Conservation (phyloP, 2,888 invertebrate species). For the Argyresthia albistria region DNA sequence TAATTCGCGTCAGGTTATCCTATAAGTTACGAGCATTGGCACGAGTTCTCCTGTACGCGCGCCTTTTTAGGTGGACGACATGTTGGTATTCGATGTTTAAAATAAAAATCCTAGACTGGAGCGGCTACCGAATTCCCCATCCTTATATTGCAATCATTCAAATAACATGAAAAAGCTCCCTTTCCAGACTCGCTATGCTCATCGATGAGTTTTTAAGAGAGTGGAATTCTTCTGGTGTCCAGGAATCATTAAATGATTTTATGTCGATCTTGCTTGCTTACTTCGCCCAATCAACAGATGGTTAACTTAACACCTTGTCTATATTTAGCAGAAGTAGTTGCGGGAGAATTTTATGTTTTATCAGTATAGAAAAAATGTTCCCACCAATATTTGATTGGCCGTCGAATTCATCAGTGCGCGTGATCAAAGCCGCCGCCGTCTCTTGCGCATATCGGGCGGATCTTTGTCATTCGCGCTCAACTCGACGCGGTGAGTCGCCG, state of each 20-base stretch:
- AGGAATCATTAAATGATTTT: too few relatives aligned
- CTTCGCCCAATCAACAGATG: too few relatives aligned
- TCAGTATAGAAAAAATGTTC: conserved; percentile 16
- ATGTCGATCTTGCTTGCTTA: too few relatives aligned
- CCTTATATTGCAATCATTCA: conserved; percentile 29
- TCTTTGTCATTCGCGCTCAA: conserved; percentile 58
- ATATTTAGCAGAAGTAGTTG: too few relatives aligned
- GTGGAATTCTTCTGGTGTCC: too few relatives aligned
- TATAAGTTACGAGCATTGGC: conserved; percentile 37
- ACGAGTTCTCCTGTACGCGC: conserved; percentile 38
- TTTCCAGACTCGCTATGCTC: not conserved
- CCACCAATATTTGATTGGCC: conserved; percentile 56
- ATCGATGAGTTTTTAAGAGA: conserved; percentile 6
- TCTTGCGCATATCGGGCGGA: conserved; percentile 44
- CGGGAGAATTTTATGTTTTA: not conserved
- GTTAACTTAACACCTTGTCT: too few relatives aligned
- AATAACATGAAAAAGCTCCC: not conserved
- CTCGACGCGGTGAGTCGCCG: conserved; percentile 28
- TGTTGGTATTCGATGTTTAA: conserved; percentile 39
- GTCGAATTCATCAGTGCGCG: conserved; percentile 44
- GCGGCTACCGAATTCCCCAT: conserved; percentile 46
- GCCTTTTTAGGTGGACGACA: conserved; percentile 56
- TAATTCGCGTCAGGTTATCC: conserved; percentile 45
- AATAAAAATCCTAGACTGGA: conserved; percentile 50
- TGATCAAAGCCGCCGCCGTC: conserved; percentile 57